These are phyloP conservation scores for Polietes domitor DNA, from an alignment of 2,888 invertebrate genomes.

Conservation along the genomic window DNA sequence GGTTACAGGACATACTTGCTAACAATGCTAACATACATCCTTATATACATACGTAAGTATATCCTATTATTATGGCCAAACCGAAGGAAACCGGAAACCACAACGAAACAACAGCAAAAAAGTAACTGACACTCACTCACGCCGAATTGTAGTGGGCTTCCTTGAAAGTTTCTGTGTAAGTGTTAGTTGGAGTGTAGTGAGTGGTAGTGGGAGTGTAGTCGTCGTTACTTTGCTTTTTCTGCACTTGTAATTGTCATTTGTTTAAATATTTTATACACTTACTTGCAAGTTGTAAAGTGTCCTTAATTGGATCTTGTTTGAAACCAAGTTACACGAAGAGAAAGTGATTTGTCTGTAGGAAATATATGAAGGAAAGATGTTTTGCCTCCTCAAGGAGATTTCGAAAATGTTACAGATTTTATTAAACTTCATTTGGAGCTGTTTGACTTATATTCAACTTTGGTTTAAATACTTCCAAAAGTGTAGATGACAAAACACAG, in stretches of 20 bases:
- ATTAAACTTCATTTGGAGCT: no score
- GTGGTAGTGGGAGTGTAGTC: background rate
- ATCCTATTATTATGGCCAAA: constrained; percentile 1
- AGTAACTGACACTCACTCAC: constrained; percentile 2
- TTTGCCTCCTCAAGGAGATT: no score
- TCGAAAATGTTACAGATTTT: no score
- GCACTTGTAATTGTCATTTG: constrained; percentile 18
- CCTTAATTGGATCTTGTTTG: constrained; percentile 30
- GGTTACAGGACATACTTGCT: constrained; percentile 14
- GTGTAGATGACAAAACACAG: no score
- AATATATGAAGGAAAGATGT: no score
- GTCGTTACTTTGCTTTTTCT: background rate
- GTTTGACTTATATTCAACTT: no score
- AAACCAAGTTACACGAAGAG: background rate
- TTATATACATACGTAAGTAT: background rate
- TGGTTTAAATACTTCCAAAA: no score
- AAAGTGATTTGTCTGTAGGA: background rate
- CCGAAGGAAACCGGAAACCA: constrained; percentile 1
- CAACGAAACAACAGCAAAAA: constrained; percentile 13
- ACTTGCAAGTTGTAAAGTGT: constrained; percentile 25
- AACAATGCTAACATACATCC: background rate
- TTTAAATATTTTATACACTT: constrained; percentile 32
- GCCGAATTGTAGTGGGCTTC: background rate
- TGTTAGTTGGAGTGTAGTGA: background rate
- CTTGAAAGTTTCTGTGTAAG: background rate